Base-by-base conservation (phyloP, 2,797 vertebrate species). In the Sparus aurata region DNA sequence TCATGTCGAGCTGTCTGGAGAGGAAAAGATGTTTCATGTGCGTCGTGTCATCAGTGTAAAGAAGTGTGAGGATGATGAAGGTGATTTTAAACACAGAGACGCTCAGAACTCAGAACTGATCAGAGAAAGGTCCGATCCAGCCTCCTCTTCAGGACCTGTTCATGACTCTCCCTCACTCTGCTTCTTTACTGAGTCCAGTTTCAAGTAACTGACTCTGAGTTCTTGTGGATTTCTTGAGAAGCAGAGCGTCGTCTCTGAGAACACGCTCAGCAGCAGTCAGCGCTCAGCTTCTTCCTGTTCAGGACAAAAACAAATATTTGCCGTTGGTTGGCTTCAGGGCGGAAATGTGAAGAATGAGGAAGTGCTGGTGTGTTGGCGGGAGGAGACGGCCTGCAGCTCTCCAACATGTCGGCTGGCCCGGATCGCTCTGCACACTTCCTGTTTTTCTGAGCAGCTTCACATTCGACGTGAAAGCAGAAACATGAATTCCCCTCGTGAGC, bases 321-420 rank as follows among this genome's bases (percentile, higher is more conserved):
- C 63, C 15, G 10, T 72, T 47, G 0, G 49, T 53, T 0, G 43
- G 61, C 68, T 78, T 13, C 4, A 0, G 25, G 69, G 73, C 18
- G 59, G 78, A 80, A 71, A 73, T 75, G 49, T 69, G 70, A 84
- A 63, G 84, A 87, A 88, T 88, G 79, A 87, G 87, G 87, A 90
- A 89, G 81, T 86, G 81, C 53, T 67, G 59, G 52, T 47, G 77
- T 45, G 45, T 69, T 49, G 0, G 0, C 25, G 41, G 54, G 59
- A 55, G 9, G 34, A 46, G 63, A 20, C 22, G 75, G 65, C 73
- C 76, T 13, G 59, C 65, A n/a, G 45, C 80, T 61, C 62, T 60
- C 0, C 62, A 76, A 80, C 77, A 62, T 16, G 61, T 50, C 69
- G 23, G 53, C 73, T 1, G 38, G 75, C 63, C 20, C 10, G 77